A percentile compares a stretch with the other conserved stretches of the same genome.
phyloP scores from a whole-genome alignment of 2,888 invertebrate genomes.

The Malthinus flaveolus region DNA sequence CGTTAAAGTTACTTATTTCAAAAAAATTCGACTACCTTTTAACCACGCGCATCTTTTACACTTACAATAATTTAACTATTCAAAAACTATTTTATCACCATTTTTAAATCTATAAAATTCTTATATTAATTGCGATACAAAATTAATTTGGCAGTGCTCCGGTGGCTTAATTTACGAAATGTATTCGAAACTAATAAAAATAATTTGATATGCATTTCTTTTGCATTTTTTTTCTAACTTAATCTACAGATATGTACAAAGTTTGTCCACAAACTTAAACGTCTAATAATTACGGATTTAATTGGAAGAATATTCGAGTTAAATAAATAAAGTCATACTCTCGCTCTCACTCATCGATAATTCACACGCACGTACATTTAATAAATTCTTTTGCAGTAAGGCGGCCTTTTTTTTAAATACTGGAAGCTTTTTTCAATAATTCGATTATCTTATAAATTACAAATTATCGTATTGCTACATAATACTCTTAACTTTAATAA shows the following conservation, averaged over 20 bases:
- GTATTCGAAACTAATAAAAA: background rate
- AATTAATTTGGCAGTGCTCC: constrained; percentile 5
- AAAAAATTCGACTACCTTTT: too few species aligned
- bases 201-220: background rate
- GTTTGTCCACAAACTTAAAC: constrained; percentile 4
- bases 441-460: constrained; percentile 8
- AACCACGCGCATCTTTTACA: too few species aligned
- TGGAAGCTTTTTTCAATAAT: constrained; percentile 24
- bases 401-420: constrained; percentile 20
- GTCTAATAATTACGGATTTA: constrained; percentile 18
- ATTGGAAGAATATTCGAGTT: background rate
- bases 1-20: background rate
- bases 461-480: constrained; percentile 21
- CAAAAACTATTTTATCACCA: constrained; percentile 24
- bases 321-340: too few species aligned
- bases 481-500: constrained; percentile 10
- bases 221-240: background rate
- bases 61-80: constrained; percentile 15
- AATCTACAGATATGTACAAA: constrained; percentile 27
- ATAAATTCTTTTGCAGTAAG: constrained; percentile 28
- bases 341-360: constrained; percentile 2
- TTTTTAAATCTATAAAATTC: constrained; percentile 43
- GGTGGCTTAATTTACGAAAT: background rate
- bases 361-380: constrained; percentile 4
- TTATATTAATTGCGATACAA: background rate